These are phyloP conservation scores for Pleuronectes platessa DNA, from an alignment of 2,113 vertebrate species.

Conservation along the genomic window DNA sequence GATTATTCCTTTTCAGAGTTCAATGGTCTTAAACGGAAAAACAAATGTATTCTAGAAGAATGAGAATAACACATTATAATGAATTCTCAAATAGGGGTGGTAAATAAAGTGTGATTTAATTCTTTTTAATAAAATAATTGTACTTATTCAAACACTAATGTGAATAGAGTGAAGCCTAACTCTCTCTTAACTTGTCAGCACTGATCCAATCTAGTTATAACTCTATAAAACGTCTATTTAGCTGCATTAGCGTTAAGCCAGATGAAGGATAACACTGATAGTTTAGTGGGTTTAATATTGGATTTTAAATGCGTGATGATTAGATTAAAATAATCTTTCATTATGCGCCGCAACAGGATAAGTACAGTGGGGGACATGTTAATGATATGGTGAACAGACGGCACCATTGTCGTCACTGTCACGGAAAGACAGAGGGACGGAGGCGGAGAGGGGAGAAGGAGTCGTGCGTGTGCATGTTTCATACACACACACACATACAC, in stretches of 20 bases:
- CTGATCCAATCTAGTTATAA: neutral
- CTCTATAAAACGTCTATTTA: neutral
- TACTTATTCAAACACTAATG: neutral
- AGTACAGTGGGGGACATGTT: constrained; percentile 65
- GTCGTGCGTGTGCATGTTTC: neutral
- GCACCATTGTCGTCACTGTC: constrained; percentile 61
- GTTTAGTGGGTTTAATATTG: constrained; percentile 53
- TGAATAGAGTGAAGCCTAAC: neutral
- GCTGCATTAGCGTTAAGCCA: constrained; percentile 22
- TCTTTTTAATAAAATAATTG: neutral
- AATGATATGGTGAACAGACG: constrained; percentile 73
- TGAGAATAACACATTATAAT: constrained; percentile 15
- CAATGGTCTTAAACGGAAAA: constrained; percentile 33
- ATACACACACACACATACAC: constrained; percentile 9
- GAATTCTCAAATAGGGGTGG: constrained; percentile 25
- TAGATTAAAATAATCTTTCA: constrained; percentile 72
- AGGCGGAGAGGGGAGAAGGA: constrained; percentile 11
- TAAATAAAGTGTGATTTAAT: constrained; percentile 6
- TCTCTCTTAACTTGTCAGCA: neutral
- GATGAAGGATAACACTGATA: constrained; percentile 34
- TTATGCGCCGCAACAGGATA: constrained; percentile 47
- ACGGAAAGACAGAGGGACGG: constrained; percentile 21
- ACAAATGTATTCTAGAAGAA: constrained; percentile 40
- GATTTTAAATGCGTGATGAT: constrained; percentile 51
- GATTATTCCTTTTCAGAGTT: constrained; percentile 6